Evolutionary conservation across 2,888 invertebrate species (phyloP).

Genomic region (Carabus problematicus): DNA sequence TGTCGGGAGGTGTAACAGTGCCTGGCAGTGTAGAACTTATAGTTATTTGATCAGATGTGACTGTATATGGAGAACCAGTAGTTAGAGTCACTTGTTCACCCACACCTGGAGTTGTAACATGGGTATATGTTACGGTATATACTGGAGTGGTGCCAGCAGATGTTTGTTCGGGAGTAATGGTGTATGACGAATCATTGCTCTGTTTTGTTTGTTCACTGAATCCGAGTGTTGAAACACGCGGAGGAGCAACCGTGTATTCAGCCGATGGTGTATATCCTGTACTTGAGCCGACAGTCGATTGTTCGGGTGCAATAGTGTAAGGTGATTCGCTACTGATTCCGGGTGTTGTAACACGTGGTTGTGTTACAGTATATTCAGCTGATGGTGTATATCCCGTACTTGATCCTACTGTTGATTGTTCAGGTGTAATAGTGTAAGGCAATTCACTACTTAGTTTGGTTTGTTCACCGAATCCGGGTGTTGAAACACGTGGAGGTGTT

Average conservation of each 20-base stretch:
- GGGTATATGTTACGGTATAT: not conserved
- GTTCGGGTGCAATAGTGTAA: not conserved
- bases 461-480: not conserved
- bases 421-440: conserved; percentile 8
- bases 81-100: conserved; percentile 3
- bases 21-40: conserved; percentile 1
- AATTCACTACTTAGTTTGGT: conserved; percentile 8
- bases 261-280: not conserved
- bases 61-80: conserved; percentile 12
- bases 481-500: too few species aligned
- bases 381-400: too few species aligned
- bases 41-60: conserved; percentile 27
- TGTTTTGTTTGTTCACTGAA: conserved; percentile 44
- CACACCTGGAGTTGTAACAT: not conserved
- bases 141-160: not conserved
- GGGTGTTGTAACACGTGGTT: too few species aligned
- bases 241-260: not conserved
- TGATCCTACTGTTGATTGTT: conserved; percentile 14
- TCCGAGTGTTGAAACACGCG: conserved; percentile 13
- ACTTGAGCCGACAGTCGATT: not conserved
- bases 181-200: conserved; percentile 7
- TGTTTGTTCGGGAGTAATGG: conserved; percentile 15
- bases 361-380: conserved; percentile 7
- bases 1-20: conserved; percentile 18
- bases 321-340: too few species aligned